Evolutionary conservation across 1,140 invertebrate species (phyloP), one percentile per base, ranked within the genome.

Genomic region (Carcinoscorpius rotundicauda): DNA sequence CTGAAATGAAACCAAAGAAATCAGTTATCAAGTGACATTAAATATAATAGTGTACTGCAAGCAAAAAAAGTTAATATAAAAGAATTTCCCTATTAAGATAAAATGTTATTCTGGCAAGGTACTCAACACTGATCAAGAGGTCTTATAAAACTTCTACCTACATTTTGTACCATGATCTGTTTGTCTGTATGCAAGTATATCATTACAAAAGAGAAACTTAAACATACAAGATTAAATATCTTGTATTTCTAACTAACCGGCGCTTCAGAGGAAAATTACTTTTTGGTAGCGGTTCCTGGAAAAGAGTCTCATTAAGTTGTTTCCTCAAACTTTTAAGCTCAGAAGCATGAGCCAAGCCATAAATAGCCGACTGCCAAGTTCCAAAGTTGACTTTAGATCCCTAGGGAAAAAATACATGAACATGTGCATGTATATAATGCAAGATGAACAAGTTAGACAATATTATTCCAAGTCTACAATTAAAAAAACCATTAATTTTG

Each of bases 331-430:
- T 58, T 58, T 65, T 65, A 8, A 93, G 73, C 72, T 92, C 85
- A 62, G 80, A 71, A 2, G 73, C 70, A 74, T 87, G 76, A 4
- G 84, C 82, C 62, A 90, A 72, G 9, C 87, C 85, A 77, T 91
- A 78, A 55, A 95, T 81, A 2, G 85, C 82, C 1, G 88, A 91
- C 71, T 91, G 84, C 84, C 87, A 92, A 9, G 91, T 94, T 11
- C 84, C 90, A 74, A 83, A 87, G 77, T 93, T 85, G n/a, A 73
- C 61, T 51, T 61, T 67, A 6, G 64, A 59, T 10, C 74, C 76
- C 75, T 79, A 60, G 56, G 64, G 6, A 51, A 62, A 60, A 55
- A 56, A 10, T 6, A 51, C 4, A 53, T 48, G n/a, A 52, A 48
- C n/a, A 58, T 3, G 3, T 11, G 51, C 3, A n/a, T 9, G 5